phyloP scores from a whole-genome alignment of 2,888 invertebrate species.

The Sclerodermus sp. region DNA sequence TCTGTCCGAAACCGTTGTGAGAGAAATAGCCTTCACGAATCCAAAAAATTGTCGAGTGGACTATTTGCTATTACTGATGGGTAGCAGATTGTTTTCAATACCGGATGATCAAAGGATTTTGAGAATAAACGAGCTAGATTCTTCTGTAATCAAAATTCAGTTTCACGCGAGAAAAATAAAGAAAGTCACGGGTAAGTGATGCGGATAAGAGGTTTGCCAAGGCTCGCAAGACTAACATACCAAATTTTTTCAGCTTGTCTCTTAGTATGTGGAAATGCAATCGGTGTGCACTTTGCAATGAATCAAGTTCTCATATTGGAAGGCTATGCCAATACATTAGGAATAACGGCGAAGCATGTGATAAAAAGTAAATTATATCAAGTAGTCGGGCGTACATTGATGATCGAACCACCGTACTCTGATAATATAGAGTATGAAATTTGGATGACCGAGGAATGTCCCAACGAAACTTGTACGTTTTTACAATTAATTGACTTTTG shows the following conservation, averaged over 20 bases:
- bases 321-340: conserved; percentile 35
- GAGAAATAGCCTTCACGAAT: conserved; percentile 30
- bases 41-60: conserved; percentile 21
- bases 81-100: conserved; percentile 29
- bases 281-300: too few relatives aligned
- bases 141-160: conserved; percentile 26
- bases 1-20: conserved; percentile 24
- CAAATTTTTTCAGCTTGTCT: conserved; percentile 27
- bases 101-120: conserved; percentile 19
- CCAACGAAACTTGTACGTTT: conserved; percentile 32
- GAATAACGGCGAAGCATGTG: conserved; percentile 28
- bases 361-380: conserved; percentile 38
- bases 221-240: neutral
- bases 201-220: neutral
- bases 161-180: conserved; percentile 41
- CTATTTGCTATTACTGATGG: conserved; percentile 36
- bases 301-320: conserved; percentile 41
- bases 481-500: neutral
- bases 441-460: conserved; percentile 37
- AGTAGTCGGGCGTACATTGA: conserved; percentile 28
- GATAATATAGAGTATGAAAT: conserved; percentile 38
- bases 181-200: conserved; percentile 29
- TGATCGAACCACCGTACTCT: conserved; percentile 34
- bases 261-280: conserved; percentile 37
- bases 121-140: conserved; percentile 21